phyloP scores from a whole-genome alignment of 2,797 vertebrate genomes.

The Decapterus maruadsi region DNA sequence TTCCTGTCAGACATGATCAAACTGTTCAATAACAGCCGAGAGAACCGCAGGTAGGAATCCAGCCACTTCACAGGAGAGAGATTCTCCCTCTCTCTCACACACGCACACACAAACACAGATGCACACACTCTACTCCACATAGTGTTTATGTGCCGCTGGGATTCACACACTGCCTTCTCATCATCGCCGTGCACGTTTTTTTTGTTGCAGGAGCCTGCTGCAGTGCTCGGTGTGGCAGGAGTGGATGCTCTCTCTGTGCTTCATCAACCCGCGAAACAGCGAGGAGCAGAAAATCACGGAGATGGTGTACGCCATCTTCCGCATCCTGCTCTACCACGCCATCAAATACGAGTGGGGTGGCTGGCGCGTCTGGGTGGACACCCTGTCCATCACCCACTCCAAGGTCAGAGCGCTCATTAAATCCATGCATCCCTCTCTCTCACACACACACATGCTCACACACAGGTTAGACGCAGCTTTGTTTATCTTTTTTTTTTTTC shows the following conservation, averaged over 20 bases:
- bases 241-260: slow-evolving; percentile 99
- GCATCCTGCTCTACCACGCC: slow-evolving; percentile 98
- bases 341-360: slow-evolving; percentile 99
- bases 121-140: background rate
- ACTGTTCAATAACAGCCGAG: slow-evolving; percentile 98
- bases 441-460: slow-evolving; percentile 1
- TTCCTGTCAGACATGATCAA: slow-evolving; percentile 99
- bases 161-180: slow-evolving; percentile 15
- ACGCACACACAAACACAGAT: background rate
- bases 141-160: background rate
- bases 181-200: background rate
- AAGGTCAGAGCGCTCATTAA: slow-evolving; percentile 89
- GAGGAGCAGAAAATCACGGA: slow-evolving; percentile 99
- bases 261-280: slow-evolving; percentile 91
- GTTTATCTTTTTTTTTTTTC: slow-evolving; percentile 52
- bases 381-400: slow-evolving; percentile 97
- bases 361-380: slow-evolving; percentile 99
- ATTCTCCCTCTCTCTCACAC: background rate
- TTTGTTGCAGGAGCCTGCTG: slow-evolving; percentile 91
- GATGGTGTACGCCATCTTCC: slow-evolving; percentile 98
- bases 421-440: slow-evolving; percentile 19
- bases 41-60: slow-evolving; percentile 93
- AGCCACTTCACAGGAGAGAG: slow-evolving; percentile 7
- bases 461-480: slow-evolving; percentile 35
- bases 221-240: slow-evolving; percentile 99